phyloP scores from a whole-genome alignment of 2,113 vertebrate genomes.

The Neoarius graeffei region DNA sequence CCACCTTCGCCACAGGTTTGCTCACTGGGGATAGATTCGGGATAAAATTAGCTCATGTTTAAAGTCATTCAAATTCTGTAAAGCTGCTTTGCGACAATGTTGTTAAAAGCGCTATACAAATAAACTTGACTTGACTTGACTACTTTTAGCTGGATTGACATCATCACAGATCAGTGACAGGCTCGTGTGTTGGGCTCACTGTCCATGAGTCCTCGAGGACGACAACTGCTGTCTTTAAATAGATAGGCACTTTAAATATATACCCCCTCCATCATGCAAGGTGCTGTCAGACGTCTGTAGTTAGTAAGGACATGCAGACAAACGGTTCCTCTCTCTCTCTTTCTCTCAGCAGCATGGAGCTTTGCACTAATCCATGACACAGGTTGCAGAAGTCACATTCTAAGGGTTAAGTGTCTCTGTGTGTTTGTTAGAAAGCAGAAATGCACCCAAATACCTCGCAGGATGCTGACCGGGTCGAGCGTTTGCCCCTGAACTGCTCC shows the following conservation, averaged over 20 bases:
- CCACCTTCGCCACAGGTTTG: too few species aligned
- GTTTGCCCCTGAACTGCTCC: constrained; percentile 67
- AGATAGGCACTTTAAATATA: constrained; percentile 73
- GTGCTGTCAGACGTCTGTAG: constrained; percentile 55
- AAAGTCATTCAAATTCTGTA: too few species aligned
- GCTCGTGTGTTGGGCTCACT: constrained; percentile 64
- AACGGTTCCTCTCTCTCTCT: not conserved
- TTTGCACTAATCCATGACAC: not conserved
- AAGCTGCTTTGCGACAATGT: too few species aligned
- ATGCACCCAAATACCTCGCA: constrained; percentile 74
- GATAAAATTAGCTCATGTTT: too few species aligned
- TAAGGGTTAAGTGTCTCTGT: constrained; percentile 17
- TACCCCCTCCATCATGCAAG: constrained; percentile 43
- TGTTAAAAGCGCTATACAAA: too few species aligned
- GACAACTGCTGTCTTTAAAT: constrained; percentile 72
- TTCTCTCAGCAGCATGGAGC: not conserved
- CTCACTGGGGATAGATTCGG: too few species aligned
- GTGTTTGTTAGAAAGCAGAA: constrained; percentile 50
- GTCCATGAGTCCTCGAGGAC: constrained; percentile 48
- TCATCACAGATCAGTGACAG: constrained; percentile 69
- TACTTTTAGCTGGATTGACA: constrained; percentile 52
- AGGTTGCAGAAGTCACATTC: not conserved
- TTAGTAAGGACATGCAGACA: constrained; percentile 60
- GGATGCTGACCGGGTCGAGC: constrained; percentile 68
- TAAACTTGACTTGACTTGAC: too few species aligned